These are phyloP conservation scores for Listronotus oregonensis DNA, from an alignment of 1,140 invertebrate species.

Conservation along the genomic window DNA sequence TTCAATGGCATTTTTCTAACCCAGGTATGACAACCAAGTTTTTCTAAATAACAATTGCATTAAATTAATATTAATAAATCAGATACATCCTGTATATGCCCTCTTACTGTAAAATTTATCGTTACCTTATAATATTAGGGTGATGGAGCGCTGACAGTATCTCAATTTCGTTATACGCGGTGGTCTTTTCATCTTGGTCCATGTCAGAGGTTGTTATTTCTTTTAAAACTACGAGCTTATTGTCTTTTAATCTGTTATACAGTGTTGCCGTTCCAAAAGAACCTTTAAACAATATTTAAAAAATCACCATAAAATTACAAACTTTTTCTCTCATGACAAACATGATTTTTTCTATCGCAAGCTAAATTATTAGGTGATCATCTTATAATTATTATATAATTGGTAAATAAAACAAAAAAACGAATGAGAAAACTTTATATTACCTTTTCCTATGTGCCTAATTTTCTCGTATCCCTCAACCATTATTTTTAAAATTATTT, in stretches of 20 bases:
- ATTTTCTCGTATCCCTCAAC: conserved; percentile 36
- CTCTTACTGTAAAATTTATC: not conserved
- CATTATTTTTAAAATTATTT: too few species aligned
- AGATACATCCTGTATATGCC: too few species aligned
- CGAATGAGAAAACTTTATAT: not conserved
- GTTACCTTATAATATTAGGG: conserved; percentile 70
- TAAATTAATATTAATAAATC: too few species aligned
- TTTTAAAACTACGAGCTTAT: conserved; percentile 74
- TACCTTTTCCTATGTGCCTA: conserved; percentile 39
- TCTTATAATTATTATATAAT: too few species aligned
- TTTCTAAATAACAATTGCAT: too few species aligned
- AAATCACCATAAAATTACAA: too few species aligned
- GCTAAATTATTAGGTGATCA: too few species aligned
- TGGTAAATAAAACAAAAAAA: too few species aligned
- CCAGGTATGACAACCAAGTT: too few species aligned
- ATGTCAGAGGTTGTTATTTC: conserved; percentile 77
- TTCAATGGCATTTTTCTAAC: too few species aligned
- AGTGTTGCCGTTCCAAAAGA: conserved; percentile 78
- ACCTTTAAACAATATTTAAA: conserved; percentile 55
- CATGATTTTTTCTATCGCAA: too few species aligned
- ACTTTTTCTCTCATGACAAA: too few species aligned
- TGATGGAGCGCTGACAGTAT: conserved; percentile 75
- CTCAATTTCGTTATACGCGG: conserved; percentile 77
- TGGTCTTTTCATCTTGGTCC: conserved; percentile 67
- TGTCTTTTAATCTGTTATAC: conserved; percentile 69